Percentiles rank a stretch among this genome's conserved stretches.
These are phyloP conservation scores for Picathartes gymnocephalus DNA, from an alignment of 2,113 vertebrate species.

Conservation along the genomic window DNA sequence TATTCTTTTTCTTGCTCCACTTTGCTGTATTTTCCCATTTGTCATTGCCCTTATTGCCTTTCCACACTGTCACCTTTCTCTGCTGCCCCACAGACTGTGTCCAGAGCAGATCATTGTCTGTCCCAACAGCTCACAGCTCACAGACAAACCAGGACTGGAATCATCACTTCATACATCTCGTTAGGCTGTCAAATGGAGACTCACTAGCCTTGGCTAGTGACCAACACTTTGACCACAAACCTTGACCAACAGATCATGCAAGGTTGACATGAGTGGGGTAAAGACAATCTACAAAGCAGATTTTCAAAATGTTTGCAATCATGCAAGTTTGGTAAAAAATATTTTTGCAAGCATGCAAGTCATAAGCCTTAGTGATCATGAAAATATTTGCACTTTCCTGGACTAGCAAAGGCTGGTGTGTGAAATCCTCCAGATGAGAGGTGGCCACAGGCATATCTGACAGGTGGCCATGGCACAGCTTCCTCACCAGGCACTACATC, in stretches of 20 bases:
- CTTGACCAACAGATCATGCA: neutral
- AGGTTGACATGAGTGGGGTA: neutral
- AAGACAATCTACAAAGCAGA: neutral
- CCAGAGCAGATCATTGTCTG: accelerated
- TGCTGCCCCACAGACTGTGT: neutral
- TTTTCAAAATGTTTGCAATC: neutral
- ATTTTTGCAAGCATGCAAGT: neutral
- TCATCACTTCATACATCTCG: accelerated
- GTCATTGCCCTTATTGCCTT: neutral
- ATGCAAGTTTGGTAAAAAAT: neutral
- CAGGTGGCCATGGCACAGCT: neutral
- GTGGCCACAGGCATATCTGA: neutral
- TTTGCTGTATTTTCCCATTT: neutral
- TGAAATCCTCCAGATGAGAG: neutral
- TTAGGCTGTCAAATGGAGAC: neutral
- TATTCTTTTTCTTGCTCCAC: neutral
- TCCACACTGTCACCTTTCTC: neutral
- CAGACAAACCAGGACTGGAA: neutral
- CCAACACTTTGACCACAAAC: neutral
- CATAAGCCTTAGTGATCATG: neutral
- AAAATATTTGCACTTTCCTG: neutral
- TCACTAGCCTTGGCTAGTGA: accelerated
- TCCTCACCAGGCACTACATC: neutral
- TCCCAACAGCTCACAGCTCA: neutral
- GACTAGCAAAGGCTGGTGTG: neutral